Evolutionary conservation across 2,113 vertebrate species (phyloP).

Genomic region (Scytalopus superciliaris): DNA sequence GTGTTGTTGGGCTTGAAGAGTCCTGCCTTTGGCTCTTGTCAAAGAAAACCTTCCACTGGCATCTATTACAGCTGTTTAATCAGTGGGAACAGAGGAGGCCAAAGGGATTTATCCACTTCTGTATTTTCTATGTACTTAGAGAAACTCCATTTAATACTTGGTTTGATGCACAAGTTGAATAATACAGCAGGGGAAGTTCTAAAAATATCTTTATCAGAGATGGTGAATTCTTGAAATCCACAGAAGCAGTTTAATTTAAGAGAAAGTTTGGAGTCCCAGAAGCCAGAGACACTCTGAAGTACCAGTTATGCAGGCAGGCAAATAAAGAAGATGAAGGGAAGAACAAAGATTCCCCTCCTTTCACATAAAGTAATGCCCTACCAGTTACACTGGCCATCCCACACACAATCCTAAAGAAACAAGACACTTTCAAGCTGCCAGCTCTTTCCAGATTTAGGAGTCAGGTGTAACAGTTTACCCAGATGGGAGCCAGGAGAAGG

Average conservation of each 20-base stretch:
- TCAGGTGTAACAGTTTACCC: background rate
- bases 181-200: background rate
- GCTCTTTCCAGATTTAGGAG: slow-evolving; percentile 9
- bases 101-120: background rate
- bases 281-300: background rate
- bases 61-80: background rate
- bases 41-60: background rate
- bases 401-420: background rate
- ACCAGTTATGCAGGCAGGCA: background rate
- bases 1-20: background rate
- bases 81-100: background rate
- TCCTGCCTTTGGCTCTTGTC: background rate
- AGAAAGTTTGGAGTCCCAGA: background rate
- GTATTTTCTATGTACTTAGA: background rate
- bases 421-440: background rate
- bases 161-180: background rate
- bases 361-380: background rate
- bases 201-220: background rate
- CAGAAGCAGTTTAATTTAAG: background rate
- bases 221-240: background rate
- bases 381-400: background rate
- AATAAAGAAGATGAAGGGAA: background rate
- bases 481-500: background rate
- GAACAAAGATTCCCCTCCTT: background rate
- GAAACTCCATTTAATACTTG: background rate